These are phyloP conservation scores for Noctua pronuba DNA, from an alignment of 2,888 invertebrate species.

Conservation along the genomic window DNA sequence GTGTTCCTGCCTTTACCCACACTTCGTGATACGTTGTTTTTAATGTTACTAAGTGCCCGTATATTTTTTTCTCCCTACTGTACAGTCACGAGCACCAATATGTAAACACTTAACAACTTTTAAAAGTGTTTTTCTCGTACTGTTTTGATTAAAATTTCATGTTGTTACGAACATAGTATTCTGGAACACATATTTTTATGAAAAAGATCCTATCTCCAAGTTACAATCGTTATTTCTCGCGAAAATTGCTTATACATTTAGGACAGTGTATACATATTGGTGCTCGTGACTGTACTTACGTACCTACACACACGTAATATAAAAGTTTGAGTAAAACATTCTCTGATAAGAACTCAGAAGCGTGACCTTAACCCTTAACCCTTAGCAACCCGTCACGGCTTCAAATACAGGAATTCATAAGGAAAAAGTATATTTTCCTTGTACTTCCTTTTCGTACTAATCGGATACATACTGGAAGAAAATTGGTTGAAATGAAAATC, in stretches of 20 bases:
- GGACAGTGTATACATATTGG: no score
- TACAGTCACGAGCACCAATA: no score
- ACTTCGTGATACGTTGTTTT: background rate
- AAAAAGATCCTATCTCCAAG: no score
- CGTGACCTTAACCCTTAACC: slow-evolving; percentile 35
- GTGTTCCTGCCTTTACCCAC: background rate
- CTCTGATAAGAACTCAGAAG: slow-evolving; percentile 9
- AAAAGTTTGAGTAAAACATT: slow-evolving; percentile 26
- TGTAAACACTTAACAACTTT: no score
- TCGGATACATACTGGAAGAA: background rate
- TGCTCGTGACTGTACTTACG: slow-evolving; percentile 1
- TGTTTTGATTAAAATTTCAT: no score
- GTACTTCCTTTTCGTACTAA: slow-evolving; percentile 2
- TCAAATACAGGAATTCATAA: slow-evolving; percentile 27
- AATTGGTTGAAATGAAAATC: slow-evolving; percentile 2
- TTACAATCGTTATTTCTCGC: no score
- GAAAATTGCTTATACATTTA: no score
- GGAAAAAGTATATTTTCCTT: slow-evolving; percentile 27
- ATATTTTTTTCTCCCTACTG: background rate
- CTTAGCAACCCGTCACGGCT: slow-evolving; percentile 8
- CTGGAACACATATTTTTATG: no score
- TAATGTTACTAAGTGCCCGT: background rate
- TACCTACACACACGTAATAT: background rate
- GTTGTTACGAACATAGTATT: no score
- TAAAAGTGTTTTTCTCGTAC: no score